Base-by-base conservation (phyloP, 2,797 vertebrate species). In the Luscinia megarhynchos region DNA sequence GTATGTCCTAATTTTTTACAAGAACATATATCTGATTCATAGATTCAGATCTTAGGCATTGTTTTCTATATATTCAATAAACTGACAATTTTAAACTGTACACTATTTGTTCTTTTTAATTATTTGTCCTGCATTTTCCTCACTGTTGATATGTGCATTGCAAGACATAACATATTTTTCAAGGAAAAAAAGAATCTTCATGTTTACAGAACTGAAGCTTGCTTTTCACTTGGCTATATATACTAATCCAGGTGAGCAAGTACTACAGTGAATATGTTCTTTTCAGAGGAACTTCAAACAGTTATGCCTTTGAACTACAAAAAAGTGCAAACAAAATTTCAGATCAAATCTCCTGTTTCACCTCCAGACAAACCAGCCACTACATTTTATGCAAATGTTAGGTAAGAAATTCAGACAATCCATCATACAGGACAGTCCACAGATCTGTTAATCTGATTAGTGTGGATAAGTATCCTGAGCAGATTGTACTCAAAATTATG, bases 361-460 rank as follows among this genome's bases (percentile, higher is more conserved):
- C 87, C 72, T 93, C 32, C 45, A 77, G 58, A 63, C 53, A 93
- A 93, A 86, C 15, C 64, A 85, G 41, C 20, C 36, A 41, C 48
- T 43, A 18, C 19, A 10, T 78, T 93, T 70, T 54, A 86, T 90
- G 94, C 53, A 93, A 85, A 95, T 88, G 45, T 74, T 80, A 24
- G 55, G 45, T 63, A 55, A 90, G 83, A 84, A 74, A 77, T 85
- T 73, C 89, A 80, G 68, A 54, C 21, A 68, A 84, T 93, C 66
- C 69, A 54, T 96, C 73, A 82, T 17, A 72, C 3, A 17, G 62
- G 73, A 80, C 73, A 84, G 57, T 61, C 53, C 77, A 79, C 34
- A 94, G 84, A 84, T 91, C 29, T 0, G 0, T 45, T 87, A 53
- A 32, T 74, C 72, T 86, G 90, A 85, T 94, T 82, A 80, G 32